Evolutionary conservation across 2,797 vertebrate species (phyloP).

Genomic region (Cynopterus sphinx): DNA sequence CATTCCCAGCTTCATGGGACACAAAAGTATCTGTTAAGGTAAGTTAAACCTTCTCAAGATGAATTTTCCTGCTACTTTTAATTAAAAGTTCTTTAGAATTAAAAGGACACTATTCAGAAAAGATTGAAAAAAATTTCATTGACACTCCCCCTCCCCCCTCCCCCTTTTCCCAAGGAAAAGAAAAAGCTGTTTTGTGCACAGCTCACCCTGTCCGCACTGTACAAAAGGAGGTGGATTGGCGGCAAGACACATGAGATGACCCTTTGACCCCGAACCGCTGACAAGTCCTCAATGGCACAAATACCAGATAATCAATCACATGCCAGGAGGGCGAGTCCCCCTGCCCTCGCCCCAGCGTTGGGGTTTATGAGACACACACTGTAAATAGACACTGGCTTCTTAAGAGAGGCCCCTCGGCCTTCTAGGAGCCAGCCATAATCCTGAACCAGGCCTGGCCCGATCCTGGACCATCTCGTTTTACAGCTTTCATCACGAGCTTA

Average conservation of each 20-base stretch:
- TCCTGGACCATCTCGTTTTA: constrained; percentile 78
- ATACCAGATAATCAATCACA: constrained; percentile 99
- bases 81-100: constrained; percentile 90
- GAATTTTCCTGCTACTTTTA: constrained; percentile 89
- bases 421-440: constrained; percentile 81
- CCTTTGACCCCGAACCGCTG: constrained; percentile 92
- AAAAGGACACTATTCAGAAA: constrained; percentile 90
- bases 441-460: constrained; percentile 71
- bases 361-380: constrained; percentile 90
- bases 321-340: constrained; percentile 90
- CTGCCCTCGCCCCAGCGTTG: constrained; percentile 86
- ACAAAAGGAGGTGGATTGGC: constrained; percentile 98
- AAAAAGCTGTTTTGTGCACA: constrained; percentile 91
- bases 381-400: constrained; percentile 93
- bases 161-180: constrained; percentile 95
- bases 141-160: constrained; percentile 89
- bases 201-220: constrained; percentile 92
- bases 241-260: constrained; percentile 94
- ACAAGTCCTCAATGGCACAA: constrained; percentile 95
- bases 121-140: constrained; percentile 90
- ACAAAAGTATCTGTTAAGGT: constrained; percentile 88
- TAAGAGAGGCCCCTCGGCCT: constrained; percentile 84
- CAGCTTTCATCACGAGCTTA: constrained; percentile 75
- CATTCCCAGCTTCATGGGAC: constrained; percentile 76
- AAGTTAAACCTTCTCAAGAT: constrained; percentile 89